Evolutionary conservation across 2,888 invertebrate species (phyloP), one percentile per base, ranked within the genome.

Genomic region (Leistus spinibarbis): DNA sequence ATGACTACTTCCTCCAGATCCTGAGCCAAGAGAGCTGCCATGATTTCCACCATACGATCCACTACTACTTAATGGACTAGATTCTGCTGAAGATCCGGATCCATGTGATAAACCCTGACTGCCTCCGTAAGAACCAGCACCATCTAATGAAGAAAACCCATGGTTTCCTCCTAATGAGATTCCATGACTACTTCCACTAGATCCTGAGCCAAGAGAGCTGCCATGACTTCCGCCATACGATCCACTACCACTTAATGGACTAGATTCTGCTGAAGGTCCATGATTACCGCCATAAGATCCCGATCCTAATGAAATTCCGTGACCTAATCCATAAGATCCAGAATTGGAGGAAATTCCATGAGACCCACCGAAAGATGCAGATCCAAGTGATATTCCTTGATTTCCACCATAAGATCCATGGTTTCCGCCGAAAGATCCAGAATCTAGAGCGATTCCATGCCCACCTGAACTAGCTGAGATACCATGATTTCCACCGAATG

Each of bases 141-240:
- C 63, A n/a, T 10, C 53, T 10, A 10, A 53, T 13, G 9, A 1
- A 10, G 53, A 53, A 53, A 53, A 10, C 9, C 53, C 10, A 53
- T 53, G 53, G 13, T 10, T 10, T 10, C 53, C 10, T 17, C 66
- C 13, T 5, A 53, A 4, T 19, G 54, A 20, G 20, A 13, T 20
- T 20, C 67, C 54, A 20, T 22, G 53, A n/a, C 70, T 53, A 60
- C 75, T 60, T 27, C 62, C 16, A 60, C 10, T 67, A 65, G 77
- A 69, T 54, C 70, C 68, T n/a, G 65, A 20, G 1, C 65, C 66
- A 76, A 70, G 56, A 67, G 77, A 10, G 76, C 53, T 77, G 4
- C 76, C 76, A 10, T 77, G 77, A 13, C 13, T 20, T 16, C 71
- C 56, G n/a, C 69, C 62, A n/a, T 10, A 67, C 9, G 67, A 67